phyloP scores from a whole-genome alignment of 2,113 vertebrate genomes.

The Acinonyx jubatus region DNA sequence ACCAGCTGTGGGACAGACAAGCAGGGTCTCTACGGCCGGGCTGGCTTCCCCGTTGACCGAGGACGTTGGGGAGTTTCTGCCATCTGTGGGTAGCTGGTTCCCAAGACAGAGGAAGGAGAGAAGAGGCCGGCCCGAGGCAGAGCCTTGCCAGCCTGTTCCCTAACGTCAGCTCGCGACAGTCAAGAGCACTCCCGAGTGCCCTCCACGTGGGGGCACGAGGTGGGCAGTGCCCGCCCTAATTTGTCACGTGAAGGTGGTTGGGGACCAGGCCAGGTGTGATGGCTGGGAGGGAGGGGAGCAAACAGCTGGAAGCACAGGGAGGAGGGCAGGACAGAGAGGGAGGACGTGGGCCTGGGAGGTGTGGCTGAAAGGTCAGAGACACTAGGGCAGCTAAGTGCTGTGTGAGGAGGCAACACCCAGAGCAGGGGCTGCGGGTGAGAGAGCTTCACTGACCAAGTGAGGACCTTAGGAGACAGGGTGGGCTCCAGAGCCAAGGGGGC shows the following conservation, averaged over 20 bases:
- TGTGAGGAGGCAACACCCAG: background rate
- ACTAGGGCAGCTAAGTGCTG: background rate
- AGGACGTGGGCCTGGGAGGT: background rate
- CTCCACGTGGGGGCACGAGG: background rate
- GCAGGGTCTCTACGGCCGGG: no score
- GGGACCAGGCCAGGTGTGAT: background rate
- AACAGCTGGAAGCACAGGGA: no score
- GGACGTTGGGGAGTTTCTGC: background rate
- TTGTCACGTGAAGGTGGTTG: background rate
- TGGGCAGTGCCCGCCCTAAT: background rate
- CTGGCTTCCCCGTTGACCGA: background rate
- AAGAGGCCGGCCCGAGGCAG: background rate
- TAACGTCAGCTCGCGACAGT: background rate
- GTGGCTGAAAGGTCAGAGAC: background rate
- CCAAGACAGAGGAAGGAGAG: background rate
- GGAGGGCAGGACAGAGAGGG: background rate
- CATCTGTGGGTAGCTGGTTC: background rate
- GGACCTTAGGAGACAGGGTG: background rate
- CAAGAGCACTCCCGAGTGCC: background rate
- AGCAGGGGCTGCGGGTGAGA: background rate
- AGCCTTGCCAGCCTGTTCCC: background rate
- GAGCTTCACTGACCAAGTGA: no score
- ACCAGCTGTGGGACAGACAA: background rate
- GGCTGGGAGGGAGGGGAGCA: background rate
- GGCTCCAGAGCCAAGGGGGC: background rate